These are phyloP conservation scores for Hystrix brachyura DNA, from an alignment of 2,113 vertebrate genomes.

Conservation along the genomic window DNA sequence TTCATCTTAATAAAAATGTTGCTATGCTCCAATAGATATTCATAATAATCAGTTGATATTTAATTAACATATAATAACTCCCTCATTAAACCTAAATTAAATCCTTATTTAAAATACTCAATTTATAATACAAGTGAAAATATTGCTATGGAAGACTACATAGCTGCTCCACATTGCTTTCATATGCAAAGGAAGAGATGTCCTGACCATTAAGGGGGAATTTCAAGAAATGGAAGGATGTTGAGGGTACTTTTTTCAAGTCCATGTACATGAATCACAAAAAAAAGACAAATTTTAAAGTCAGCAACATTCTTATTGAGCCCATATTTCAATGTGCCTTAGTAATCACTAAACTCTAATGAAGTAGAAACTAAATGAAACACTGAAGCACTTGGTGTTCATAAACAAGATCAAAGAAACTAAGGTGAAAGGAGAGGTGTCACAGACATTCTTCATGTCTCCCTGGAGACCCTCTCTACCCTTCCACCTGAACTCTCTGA, in stretches of 20 bases:
- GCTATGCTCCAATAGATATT: constrained; percentile 87
- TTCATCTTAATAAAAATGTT: constrained; percentile 90
- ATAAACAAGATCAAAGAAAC: not conserved
- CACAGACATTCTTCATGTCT: not conserved
- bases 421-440: not conserved
- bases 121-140: constrained; percentile 86
- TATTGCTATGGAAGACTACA: constrained; percentile 78
- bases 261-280: not conserved
- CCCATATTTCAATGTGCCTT: not conserved
- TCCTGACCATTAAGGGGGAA: constrained; percentile 45
- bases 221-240: not conserved
- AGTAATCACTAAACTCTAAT: constrained; percentile 10
- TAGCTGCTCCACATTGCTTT: constrained; percentile 77
- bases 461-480: not conserved
- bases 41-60: constrained; percentile 88
- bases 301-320: not conserved
- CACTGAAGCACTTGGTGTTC: not conserved
- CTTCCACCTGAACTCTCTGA: not conserved
- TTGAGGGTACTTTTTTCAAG: not conserved
- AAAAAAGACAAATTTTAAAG: constrained; percentile 48
- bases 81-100: constrained; percentile 89
- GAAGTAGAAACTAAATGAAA: constrained; percentile 34
- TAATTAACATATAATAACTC: constrained; percentile 92
- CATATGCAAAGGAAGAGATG: constrained; percentile 66
- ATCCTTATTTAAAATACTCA: constrained; percentile 85